A percentile compares a stretch with the other conserved stretches of the same genome.
Conservation (phyloP, 2,113 vertebrate genomes). For the Upupa epops region DNA sequence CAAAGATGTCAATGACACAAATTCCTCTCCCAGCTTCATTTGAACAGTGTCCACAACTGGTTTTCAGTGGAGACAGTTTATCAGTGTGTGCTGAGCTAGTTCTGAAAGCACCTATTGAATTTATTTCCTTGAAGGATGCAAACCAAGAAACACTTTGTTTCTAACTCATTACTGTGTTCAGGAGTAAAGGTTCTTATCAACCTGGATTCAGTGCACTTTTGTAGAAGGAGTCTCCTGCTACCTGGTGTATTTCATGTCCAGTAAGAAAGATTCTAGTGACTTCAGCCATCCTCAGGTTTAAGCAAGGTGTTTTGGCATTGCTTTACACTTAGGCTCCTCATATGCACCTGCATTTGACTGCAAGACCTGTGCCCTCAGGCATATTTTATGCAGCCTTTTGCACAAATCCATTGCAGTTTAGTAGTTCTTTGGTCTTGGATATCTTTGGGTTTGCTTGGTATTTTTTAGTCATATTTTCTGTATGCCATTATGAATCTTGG, state of each 20-base stretch:
- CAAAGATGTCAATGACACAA: neutral
- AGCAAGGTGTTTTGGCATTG: accelerated
- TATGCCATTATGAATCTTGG: neutral
- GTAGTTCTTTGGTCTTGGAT: neutral
- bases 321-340: neutral
- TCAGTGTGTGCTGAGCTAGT: neutral
- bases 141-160: neutral
- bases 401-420: neutral
- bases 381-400: neutral
- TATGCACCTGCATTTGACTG: neutral
- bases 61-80: neutral
- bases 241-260: neutral
- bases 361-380: neutral
- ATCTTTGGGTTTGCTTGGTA: neutral
- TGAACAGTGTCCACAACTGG: neutral
- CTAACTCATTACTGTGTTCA: neutral
- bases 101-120: neutral
- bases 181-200: neutral
- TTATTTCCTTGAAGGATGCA: neutral
- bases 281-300: neutral
- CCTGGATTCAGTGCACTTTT: neutral
- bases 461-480: neutral
- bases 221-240: neutral
- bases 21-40: neutral
- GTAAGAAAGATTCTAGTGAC: neutral